Evolutionary conservation across 2,113 vertebrate genomes (phyloP).

Genomic region (Parotia lawesii): DNA sequence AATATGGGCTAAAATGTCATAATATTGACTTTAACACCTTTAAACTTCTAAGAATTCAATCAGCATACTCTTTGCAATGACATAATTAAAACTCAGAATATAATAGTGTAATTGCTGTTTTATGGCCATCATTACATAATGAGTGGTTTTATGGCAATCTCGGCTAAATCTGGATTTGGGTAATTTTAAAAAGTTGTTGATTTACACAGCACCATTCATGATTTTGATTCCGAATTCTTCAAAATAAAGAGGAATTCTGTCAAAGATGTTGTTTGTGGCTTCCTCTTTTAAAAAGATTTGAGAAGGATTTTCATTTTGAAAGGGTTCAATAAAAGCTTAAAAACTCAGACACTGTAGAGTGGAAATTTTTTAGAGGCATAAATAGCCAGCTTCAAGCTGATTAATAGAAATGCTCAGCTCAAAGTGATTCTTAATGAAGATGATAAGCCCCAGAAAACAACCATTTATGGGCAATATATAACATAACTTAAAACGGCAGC

Average conservation of each 20-base stretch:
- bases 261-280: not conserved
- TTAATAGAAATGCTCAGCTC: not conserved
- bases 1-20: not conserved
- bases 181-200: not conserved
- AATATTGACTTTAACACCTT: slow-evolving; percentile 9
- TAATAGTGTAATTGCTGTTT: not conserved
- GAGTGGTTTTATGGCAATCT: not conserved
- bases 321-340: not conserved
- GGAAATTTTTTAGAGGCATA: not conserved
- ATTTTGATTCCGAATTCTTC: not conserved
- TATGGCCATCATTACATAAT: not conserved
- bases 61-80: not conserved
- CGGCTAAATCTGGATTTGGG: not conserved
- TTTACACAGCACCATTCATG: not conserved
- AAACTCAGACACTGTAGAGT: not conserved
- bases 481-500: not conserved
- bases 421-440: slow-evolving; percentile 20
- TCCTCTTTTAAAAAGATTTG: not conserved
- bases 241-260: not conserved
- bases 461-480: not conserved
- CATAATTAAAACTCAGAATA: not conserved
- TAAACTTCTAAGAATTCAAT: not conserved
- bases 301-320: not conserved
- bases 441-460: not conserved
- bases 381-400: not conserved